Evolutionary conservation across 2,113 vertebrate species (phyloP).

Genomic region (Conger conger): DNA sequence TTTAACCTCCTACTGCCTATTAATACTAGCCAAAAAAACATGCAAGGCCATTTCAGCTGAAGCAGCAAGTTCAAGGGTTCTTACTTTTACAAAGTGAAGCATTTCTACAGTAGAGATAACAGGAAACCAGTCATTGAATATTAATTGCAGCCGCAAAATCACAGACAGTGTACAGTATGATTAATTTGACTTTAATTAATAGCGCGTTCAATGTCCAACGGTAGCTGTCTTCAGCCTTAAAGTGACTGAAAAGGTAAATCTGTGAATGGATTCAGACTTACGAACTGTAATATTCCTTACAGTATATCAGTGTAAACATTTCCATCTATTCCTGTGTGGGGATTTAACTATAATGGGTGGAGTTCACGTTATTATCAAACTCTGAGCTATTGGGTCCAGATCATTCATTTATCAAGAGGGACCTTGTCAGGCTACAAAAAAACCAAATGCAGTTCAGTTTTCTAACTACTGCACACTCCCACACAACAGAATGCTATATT

Average conservation of each 20-base stretch:
- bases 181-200: conserved; percentile 16
- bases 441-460: neutral
- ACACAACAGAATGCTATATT: neutral
- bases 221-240: neutral
- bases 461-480: neutral
- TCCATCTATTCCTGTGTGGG: too few species aligned
- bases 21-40: neutral
- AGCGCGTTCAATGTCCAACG: neutral
- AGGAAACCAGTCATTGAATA: conserved; percentile 10
- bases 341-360: too few species aligned
- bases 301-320: too few species aligned
- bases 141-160: neutral
- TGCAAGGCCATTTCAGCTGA: neutral
- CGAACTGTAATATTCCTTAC: too few species aligned
- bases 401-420: too few species aligned
- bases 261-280: too few species aligned
- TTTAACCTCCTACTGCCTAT: neutral
- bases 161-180: neutral
- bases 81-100: neutral
- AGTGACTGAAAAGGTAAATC: too few species aligned
- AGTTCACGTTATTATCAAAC: too few species aligned
- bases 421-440: too few species aligned
- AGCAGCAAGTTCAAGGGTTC: neutral
- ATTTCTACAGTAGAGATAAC: neutral
- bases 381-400: too few species aligned